A percentile compares a stretch with the other conserved stretches of the same genome.
Conservation (phyloP, 2,797 vertebrate species). For the Cheirogaleus major region DNA sequence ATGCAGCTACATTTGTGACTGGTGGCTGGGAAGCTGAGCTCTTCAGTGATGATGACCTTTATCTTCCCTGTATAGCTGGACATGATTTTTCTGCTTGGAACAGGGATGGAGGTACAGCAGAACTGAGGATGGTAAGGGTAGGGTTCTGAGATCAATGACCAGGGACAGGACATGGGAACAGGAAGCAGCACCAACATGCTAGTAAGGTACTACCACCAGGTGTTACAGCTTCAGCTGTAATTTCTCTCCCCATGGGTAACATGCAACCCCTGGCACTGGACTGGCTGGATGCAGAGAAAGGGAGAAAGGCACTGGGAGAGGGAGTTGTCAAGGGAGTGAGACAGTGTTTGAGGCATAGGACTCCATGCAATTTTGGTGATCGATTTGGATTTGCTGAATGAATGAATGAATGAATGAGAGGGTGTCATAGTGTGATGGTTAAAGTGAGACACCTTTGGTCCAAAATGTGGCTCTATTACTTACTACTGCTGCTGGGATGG, state of each 20-base stretch:
- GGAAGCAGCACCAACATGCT: not conserved
- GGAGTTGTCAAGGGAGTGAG: not conserved
- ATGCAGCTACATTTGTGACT: not conserved
- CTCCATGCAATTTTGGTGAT: not conserved
- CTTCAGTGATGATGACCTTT: not conserved
- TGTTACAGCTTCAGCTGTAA: not conserved
- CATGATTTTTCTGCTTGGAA: not conserved
- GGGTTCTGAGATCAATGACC: not conserved
- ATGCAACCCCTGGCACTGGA: not conserved
- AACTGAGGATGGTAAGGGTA: not conserved
- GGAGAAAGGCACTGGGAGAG: not conserved
- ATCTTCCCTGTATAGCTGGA: not conserved
- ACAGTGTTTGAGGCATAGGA: not conserved
- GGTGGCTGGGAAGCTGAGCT: not conserved
- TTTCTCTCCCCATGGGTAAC: not conserved
- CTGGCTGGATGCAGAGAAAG: not conserved
- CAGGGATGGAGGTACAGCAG: not conserved
- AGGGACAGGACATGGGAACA: not conserved
- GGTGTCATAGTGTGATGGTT: not conserved
- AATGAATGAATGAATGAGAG: not conserved
- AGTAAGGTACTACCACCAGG: not conserved
- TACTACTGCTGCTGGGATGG: not conserved
- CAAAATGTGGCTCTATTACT: not conserved
- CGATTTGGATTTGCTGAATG: not conserved
- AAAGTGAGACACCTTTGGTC: not conserved